Evolutionary conservation across 2,797 vertebrate species (phyloP).

Genomic region (Avahi laniger): DNA sequence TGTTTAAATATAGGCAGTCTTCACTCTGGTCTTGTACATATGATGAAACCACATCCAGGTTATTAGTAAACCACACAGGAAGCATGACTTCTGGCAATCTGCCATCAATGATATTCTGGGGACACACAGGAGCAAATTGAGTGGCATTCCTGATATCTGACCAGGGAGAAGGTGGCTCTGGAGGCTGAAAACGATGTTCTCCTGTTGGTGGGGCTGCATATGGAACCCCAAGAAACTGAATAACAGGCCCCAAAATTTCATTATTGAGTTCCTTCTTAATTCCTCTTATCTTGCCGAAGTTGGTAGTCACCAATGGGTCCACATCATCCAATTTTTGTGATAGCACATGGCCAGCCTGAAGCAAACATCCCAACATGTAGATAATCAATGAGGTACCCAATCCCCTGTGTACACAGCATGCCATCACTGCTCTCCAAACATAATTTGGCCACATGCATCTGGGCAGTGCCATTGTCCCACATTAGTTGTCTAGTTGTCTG

Average conservation of each 20-base stretch:
- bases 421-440: conserved; percentile 82
- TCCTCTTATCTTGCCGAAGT: conserved; percentile 93
- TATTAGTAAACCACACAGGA: conserved; percentile 99
- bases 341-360: conserved; percentile 86
- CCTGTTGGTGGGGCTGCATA: conserved; percentile 96
- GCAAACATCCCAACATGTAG: conserved; percentile 88
- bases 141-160: conserved; percentile 95
- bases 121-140: conserved; percentile 96
- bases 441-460: conserved; percentile 86
- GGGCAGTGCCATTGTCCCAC: conserved; percentile 90
- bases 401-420: conserved; percentile 81
- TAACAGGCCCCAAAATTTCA: conserved; percentile 96
- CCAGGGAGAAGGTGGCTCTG: conserved; percentile 94
- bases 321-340: conserved; percentile 95
- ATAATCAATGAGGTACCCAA: conserved; percentile 84
- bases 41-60: conserved; percentile 97
- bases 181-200: conserved; percentile 96
- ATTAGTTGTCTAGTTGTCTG: conserved; percentile 81
- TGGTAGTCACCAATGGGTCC: conserved; percentile 94
- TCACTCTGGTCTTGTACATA: conserved; percentile 99
- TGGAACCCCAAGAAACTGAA: conserved; percentile 97
- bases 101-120: conserved; percentile 97
- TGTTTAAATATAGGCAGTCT: conserved; percentile 98
- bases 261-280: conserved; percentile 99
- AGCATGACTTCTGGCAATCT: conserved; percentile 98